Conservation (phyloP, 2,888 invertebrate genomes). For the Dromius quadrimaculatus region DNA sequence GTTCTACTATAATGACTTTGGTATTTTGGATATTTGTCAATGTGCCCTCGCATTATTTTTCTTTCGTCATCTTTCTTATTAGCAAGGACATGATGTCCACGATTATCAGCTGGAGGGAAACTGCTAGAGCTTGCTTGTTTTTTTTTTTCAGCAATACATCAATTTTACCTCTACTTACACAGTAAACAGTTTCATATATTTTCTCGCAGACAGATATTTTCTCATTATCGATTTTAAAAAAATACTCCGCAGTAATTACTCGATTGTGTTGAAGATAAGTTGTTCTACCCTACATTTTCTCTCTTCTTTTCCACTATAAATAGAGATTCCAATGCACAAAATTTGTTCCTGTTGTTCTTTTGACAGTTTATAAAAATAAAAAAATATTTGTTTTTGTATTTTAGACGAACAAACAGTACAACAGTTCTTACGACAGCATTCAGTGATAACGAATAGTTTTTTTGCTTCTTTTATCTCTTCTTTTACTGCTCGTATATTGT, state of each 20-base stretch:
- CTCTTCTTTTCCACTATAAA: constrained; percentile 8
- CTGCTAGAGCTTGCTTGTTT: not conserved
- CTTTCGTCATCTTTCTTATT: constrained; percentile 52
- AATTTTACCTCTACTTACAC: not conserved
- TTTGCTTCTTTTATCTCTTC: too few relatives aligned
- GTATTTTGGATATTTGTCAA: constrained; percentile 53
- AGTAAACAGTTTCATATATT: not conserved
- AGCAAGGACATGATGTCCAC: constrained; percentile 52
- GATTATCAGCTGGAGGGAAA: constrained; percentile 40
- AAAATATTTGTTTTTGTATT: too few relatives aligned
- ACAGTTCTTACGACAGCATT: too few relatives aligned
- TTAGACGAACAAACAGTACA: too few relatives aligned
- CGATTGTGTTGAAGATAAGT: not conserved
- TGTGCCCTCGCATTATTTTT: constrained; percentile 50
- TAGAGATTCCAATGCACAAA: constrained; percentile 7
- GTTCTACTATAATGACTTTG: constrained; percentile 49
- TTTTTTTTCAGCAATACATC: constrained; percentile 1
- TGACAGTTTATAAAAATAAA: constrained; percentile 1
- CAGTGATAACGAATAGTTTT: too few relatives aligned
- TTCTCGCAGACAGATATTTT: not conserved
- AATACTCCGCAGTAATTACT: constrained; percentile 13
- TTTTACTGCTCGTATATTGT: too few relatives aligned
- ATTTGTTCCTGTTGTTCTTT: constrained; percentile 27
- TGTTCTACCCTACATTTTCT: constrained; percentile 2
- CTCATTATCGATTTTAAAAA: not conserved